phyloP scores from a whole-genome alignment of 2,797 vertebrate species.

The Gymnothorax reevesii region DNA sequence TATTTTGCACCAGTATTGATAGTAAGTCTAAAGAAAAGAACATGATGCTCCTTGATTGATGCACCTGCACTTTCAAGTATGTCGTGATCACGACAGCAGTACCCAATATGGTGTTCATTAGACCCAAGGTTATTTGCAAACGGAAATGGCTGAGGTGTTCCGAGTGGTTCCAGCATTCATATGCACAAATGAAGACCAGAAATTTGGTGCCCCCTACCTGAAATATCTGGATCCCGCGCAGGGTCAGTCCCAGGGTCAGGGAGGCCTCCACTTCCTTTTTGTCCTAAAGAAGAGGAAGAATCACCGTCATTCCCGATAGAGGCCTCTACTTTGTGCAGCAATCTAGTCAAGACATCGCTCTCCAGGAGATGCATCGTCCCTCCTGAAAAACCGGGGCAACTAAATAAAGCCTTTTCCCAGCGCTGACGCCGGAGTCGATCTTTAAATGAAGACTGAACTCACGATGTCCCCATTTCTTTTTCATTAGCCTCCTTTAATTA shows the following conservation, averaged over 20 bases:
- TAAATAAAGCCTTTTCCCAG: slow-evolving; percentile 4
- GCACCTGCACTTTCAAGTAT: no score
- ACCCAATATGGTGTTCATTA: no score
- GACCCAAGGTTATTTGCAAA: no score
- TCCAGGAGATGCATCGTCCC: slow-evolving; percentile 6
- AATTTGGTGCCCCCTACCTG: slow-evolving; percentile 74
- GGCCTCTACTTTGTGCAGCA: background rate
- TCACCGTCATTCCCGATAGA: background rate
- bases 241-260: slow-evolving; percentile 88
- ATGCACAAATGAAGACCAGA: background rate
- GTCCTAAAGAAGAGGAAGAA: slow-evolving; percentile 72
- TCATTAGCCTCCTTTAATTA: background rate
- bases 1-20: no score
- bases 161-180: background rate
- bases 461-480: background rate
- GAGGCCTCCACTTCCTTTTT: slow-evolving; percentile 96
- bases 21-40: no score
- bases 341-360: background rate
- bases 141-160: no score
- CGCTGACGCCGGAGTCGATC: background rate
- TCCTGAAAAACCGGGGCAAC: background rate
- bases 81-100: no score
- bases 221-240: slow-evolving; percentile 96
- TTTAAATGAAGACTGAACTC: slow-evolving; percentile 7
- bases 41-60: no score